These are phyloP conservation scores for Parazoanthus atlanticus DNA, from an alignment of 92 coral and sea anemone species.

Conservation along the genomic window DNA sequence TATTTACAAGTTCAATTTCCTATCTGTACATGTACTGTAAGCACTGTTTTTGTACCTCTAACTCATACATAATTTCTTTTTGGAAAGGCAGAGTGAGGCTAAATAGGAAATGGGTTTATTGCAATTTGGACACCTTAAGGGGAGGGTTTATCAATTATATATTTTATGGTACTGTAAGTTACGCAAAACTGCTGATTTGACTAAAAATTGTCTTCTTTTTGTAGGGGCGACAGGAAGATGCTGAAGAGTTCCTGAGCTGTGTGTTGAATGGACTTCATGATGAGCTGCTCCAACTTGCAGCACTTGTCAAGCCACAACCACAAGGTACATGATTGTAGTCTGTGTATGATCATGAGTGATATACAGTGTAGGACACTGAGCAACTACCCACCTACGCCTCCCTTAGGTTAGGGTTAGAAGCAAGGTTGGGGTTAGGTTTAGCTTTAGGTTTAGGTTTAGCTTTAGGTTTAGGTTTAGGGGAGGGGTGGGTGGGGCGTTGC, in stretches of 20 bases:
- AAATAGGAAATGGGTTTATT: too few species aligned
- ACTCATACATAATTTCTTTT: not conserved
- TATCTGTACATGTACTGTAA: not conserved
- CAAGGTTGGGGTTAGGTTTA: too few species aligned
- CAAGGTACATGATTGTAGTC: slow-evolving; percentile 41
- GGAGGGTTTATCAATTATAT: too few species aligned
- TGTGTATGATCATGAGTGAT: too few species aligned
- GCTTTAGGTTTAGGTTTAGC: too few species aligned
- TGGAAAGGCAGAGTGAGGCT: too few species aligned
- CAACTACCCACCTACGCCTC: too few species aligned
- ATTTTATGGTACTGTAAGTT: not conserved
- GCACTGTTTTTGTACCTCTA: not conserved
- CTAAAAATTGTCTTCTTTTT: not conserved
- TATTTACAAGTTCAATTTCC: not conserved
- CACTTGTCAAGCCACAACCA: slow-evolving; percentile 50
- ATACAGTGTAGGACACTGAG: too few species aligned
- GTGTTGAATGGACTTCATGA: slow-evolving; percentile 96
- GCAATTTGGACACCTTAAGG: too few species aligned
- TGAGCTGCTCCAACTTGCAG: slow-evolving; percentile 74
- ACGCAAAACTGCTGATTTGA: not conserved
- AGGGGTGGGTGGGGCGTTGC: too few species aligned
- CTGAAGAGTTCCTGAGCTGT: slow-evolving; percentile 95
- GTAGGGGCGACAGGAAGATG: slow-evolving; percentile 98
- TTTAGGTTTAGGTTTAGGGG: too few species aligned
- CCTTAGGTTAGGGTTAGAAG: too few species aligned